phyloP scores from a whole-genome alignment of 53 echinoderm and acorn worm genomes.

The Pentamera pediparva region DNA sequence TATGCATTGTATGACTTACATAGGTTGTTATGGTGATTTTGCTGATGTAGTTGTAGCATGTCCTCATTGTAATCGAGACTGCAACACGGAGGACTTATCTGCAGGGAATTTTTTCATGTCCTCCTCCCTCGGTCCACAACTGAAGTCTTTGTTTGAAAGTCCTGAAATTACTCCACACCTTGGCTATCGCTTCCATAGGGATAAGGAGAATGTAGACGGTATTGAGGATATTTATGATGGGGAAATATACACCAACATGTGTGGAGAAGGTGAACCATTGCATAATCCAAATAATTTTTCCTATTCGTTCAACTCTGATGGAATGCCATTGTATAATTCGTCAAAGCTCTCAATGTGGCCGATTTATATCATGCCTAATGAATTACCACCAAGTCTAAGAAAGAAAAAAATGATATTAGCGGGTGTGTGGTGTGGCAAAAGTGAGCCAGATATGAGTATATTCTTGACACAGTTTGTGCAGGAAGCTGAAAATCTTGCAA shows the following conservation, averaged over 20 bases:
- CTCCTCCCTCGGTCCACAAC: background rate
- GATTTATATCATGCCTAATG: background rate
- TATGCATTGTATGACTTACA: background rate
- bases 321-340: background rate
- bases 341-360: constrained; percentile 5
- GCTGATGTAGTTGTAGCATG: too few species aligned
- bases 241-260: background rate
- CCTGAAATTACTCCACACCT: background rate
- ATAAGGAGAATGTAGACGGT: background rate
- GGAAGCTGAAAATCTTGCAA: constrained; percentile 30
- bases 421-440: constrained; percentile 1
- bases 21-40: constrained; percentile 1
- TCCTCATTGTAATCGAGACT: constrained; percentile 1
- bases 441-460: background rate
- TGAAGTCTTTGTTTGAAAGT: background rate
- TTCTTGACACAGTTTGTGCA: constrained; percentile 40
- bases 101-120: constrained; percentile 14
- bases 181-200: background rate
- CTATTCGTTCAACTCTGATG: background rate
- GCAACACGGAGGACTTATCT: constrained; percentile 19
- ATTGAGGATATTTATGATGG: background rate
- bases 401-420: constrained; percentile 5
- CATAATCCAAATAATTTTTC: background rate
- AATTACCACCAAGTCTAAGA: constrained; percentile 4
- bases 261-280: background rate